Conservation (phyloP, 1,140 invertebrate species). For the Radopholus similis region DNA sequence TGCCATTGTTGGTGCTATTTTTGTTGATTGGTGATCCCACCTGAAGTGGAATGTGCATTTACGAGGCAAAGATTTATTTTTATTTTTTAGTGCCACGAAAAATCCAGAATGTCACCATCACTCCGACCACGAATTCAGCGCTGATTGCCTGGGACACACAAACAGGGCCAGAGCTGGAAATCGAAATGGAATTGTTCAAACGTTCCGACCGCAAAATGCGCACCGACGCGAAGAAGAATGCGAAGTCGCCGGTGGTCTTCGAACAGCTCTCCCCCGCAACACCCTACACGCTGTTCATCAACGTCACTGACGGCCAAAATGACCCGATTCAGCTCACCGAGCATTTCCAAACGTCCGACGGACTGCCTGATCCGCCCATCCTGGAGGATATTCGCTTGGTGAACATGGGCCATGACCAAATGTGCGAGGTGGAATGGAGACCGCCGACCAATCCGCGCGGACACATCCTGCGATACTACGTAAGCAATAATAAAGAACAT, state of each 20-base stretch:
- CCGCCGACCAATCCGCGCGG: slow-evolving; percentile 21
- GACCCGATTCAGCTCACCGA: slow-evolving; percentile 49
- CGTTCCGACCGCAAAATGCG: neutral
- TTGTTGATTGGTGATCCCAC: neutral
- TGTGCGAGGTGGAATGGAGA: slow-evolving; percentile 46
- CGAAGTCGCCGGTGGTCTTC: slow-evolving; percentile 47
- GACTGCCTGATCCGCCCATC: slow-evolving; percentile 29
- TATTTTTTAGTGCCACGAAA: slow-evolving; percentile 47
- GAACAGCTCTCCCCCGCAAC: slow-evolving; percentile 49
- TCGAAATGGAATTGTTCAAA: slow-evolving; percentile 40
- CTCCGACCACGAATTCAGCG: slow-evolving; percentile 40
- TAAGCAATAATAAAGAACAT: neutral
- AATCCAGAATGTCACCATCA: slow-evolving; percentile 48
- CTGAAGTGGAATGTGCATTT: too few relatives aligned
- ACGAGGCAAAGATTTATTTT: neutral
- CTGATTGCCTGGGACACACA: slow-evolving; percentile 46
- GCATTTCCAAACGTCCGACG: slow-evolving; percentile 48
- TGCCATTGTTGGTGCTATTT: neutral
- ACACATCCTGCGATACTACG: slow-evolving; percentile 39
- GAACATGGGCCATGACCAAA: slow-evolving; percentile 32
- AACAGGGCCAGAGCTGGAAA: slow-evolving; percentile 41
- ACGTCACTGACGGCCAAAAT: slow-evolving; percentile 48
- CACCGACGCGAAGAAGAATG: slow-evolving; percentile 38
- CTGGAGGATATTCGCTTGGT: slow-evolving; percentile 43
- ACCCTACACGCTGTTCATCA: slow-evolving; percentile 53